A percentile compares a stretch with the other conserved stretches of the same genome.
phyloP scores from a whole-genome alignment of 2,113 vertebrate species.

The Albula goreensis region DNA sequence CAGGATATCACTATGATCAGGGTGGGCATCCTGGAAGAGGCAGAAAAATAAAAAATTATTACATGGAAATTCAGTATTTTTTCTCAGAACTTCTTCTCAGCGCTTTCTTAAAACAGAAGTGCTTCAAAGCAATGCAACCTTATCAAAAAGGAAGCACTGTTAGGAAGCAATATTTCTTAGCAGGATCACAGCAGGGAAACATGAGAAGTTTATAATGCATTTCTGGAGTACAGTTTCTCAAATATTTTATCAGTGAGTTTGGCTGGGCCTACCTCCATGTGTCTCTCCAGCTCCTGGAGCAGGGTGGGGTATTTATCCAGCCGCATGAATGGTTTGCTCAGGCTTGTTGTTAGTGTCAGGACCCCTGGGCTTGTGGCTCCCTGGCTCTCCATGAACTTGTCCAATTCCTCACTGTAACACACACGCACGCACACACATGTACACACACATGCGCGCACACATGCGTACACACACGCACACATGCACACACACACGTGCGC shows the following conservation, averaged over 20 bases:
- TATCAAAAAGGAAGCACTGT: too few relatives aligned
- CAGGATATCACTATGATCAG: constrained; percentile 88
- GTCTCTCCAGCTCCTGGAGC: constrained; percentile 92
- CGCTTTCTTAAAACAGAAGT: too few relatives aligned
- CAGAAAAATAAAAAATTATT: constrained; percentile 5
- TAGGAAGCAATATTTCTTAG: too few relatives aligned
- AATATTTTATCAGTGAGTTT: not conserved
- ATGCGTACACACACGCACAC: constrained; percentile 11
- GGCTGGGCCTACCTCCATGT: constrained; percentile 84
- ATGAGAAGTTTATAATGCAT: too few relatives aligned
- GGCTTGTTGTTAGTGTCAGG: constrained; percentile 89
- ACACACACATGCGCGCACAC: constrained; percentile 1
- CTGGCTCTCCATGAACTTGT: constrained; percentile 95
- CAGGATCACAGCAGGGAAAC: too few relatives aligned
- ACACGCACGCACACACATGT: constrained; percentile 40
- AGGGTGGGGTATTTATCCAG: constrained; percentile 93
- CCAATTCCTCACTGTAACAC: constrained; percentile 82
- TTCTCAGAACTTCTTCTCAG: not conserved
- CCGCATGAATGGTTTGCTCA: constrained; percentile 96
- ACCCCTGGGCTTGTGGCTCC: constrained; percentile 84
- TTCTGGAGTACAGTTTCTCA: not conserved
- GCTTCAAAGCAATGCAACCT: too few relatives aligned
- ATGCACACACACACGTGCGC: constrained; percentile 24
- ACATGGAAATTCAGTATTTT: not conserved
- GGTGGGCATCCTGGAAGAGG: constrained; percentile 82